phyloP scores from a whole-genome alignment of 2,113 vertebrate species.

The Stegostoma tigrinum region DNA sequence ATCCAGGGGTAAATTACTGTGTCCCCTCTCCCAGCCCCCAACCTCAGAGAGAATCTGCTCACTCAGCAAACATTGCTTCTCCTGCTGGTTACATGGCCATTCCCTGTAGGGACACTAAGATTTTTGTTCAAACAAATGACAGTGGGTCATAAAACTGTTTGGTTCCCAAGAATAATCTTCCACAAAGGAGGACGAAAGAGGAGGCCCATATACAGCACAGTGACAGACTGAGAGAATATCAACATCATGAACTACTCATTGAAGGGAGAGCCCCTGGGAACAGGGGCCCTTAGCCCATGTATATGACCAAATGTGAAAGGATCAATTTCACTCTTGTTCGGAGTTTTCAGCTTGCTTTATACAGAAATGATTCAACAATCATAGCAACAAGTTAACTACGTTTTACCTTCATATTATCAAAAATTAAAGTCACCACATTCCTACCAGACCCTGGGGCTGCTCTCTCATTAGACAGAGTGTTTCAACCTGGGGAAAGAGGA shows the following conservation, averaged over 20 bases:
- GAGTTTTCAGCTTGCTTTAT: not conserved
- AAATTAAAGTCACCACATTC: no score
- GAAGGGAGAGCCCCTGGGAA: not conserved
- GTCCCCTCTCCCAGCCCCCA: not conserved
- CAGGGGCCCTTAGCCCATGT: not conserved
- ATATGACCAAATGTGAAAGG: not conserved
- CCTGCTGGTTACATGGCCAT: not conserved
- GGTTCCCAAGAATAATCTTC: not conserved
- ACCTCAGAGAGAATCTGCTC: not conserved
- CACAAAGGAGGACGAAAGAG: not conserved
- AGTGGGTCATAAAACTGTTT: not conserved
- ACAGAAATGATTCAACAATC: not conserved
- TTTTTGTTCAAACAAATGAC: not conserved
- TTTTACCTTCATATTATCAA: not conserved
- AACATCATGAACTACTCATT: not conserved
- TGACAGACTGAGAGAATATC: not conserved
- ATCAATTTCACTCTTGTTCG: not conserved
- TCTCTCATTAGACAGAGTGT: no score
- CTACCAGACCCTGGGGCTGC: no score
- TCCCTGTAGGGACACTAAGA: not conserved
- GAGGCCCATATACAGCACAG: not conserved
- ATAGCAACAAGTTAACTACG: not conserved
- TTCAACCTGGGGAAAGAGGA: no score
- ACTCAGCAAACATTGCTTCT: not conserved
- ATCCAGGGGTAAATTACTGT: not conserved